These are phyloP conservation scores for Periophthalmodon schlosseri DNA, from an alignment of 2,113 vertebrate species.

Conservation along the genomic window DNA sequence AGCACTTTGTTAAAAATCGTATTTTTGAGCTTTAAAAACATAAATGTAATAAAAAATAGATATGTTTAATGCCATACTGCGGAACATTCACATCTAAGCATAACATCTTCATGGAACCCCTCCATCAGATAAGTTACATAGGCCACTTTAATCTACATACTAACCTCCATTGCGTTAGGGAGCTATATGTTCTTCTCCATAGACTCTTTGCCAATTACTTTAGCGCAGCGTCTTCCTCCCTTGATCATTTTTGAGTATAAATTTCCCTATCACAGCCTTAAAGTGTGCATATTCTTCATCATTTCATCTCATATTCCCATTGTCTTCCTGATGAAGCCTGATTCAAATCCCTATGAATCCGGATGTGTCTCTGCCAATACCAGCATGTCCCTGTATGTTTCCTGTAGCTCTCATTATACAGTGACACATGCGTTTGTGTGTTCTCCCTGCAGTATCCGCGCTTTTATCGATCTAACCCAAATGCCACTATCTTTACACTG, in stretches of 20 bases:
- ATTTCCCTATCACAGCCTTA: background rate
- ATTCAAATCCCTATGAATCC: background rate
- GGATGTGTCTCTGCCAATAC: slow-evolving; percentile 2
- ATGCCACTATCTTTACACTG: slow-evolving; percentile 32
- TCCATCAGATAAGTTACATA: too few relatives aligned
- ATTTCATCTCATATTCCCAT: slow-evolving; percentile 1
- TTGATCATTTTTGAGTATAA: background rate
- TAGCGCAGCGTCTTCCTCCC: background rate
- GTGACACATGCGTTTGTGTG: background rate
- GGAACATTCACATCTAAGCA: too few relatives aligned
- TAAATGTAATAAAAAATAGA: too few relatives aligned
- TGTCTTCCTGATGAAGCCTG: slow-evolving; percentile 6
- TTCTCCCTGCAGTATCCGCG: background rate
- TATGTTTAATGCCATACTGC: too few relatives aligned
- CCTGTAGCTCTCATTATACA: background rate
- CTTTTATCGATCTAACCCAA: slow-evolving; percentile 19
- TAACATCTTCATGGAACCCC: too few relatives aligned
- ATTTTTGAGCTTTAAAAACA: too few relatives aligned
- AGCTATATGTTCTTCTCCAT: background rate
- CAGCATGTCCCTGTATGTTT: background rate
- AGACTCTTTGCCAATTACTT: background rate
- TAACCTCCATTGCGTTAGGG: background rate
- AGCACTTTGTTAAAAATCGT: too few relatives aligned
- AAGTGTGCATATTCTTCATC: background rate
- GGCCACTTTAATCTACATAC: background rate